Conservation (phyloP, 1,140 invertebrate species). For the Campoletis sonorensis region DNA sequence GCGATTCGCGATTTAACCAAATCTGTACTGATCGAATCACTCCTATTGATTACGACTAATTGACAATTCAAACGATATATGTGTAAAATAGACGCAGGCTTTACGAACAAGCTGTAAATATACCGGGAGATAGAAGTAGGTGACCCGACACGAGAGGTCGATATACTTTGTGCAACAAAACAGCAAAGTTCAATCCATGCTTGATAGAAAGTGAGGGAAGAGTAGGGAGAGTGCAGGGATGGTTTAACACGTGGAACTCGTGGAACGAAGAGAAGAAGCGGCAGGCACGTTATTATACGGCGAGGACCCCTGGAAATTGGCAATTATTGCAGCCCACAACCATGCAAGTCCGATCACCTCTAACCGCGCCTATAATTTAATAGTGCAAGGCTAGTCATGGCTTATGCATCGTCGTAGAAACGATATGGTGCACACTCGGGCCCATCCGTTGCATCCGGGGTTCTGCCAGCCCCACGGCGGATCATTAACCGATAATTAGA, state of each 20-base stretch:
- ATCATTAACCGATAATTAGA: constrained; percentile 44
- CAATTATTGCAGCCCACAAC: constrained; percentile 68
- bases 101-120: not conserved
- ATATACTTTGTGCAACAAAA: constrained; percentile 9
- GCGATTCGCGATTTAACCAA: too few species aligned
- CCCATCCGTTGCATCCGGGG: constrained; percentile 38
- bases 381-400: constrained; percentile 35
- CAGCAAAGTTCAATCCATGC: constrained; percentile 11
- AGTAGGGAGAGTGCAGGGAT: not conserved
- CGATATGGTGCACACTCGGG: constrained; percentile 31
- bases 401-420: constrained; percentile 19
- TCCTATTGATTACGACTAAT: not conserved
- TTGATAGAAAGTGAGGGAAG: not conserved
- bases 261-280: constrained; percentile 17
- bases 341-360: constrained; percentile 51
- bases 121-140: not conserved
- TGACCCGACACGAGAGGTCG: constrained; percentile 25
- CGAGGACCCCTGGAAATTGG: constrained; percentile 62
- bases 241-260: constrained; percentile 33
- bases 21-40: too few species aligned
- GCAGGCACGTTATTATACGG: constrained; percentile 33
- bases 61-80: not conserved
- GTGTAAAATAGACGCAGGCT: not conserved
- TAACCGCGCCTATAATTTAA: constrained; percentile 45
- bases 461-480: not conserved